A percentile compares a stretch with the other conserved stretches of the same genome.
Conservation (phyloP, 2,113 vertebrate species). For the Chloroceryle aenea region DNA sequence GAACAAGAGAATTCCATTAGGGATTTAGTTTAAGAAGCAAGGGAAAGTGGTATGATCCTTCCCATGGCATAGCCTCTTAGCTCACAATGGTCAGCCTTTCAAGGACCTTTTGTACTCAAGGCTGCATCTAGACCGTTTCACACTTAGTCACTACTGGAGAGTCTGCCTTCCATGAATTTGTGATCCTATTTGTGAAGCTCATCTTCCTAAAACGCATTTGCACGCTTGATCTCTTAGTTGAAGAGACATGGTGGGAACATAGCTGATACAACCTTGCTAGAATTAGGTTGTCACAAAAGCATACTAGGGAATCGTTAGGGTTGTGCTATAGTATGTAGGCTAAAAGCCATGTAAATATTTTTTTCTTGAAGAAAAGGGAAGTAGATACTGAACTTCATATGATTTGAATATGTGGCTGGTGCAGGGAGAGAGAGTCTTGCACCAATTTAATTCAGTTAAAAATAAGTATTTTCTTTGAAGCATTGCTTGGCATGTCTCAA, state of each 20-base stretch:
- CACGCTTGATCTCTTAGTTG: not conserved
- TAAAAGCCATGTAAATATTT: not conserved
- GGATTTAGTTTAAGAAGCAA: not conserved
- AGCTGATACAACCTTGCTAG: not conserved
- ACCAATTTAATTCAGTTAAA: not conserved
- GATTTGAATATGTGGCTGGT: not conserved
- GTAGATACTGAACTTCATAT: not conserved
- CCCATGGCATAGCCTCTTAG: not conserved
- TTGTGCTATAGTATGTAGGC: not conserved
- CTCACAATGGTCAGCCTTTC: rapidly evolving
- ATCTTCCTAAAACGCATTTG: not conserved
- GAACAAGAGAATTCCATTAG: not conserved
- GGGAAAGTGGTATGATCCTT: not conserved
- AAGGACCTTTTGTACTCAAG: not conserved
- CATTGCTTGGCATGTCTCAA: not conserved
- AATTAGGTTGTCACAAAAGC: not conserved
- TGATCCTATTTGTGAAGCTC: not conserved
- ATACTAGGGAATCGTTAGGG: not conserved
- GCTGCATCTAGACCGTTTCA: not conserved
- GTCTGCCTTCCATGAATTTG: not conserved
- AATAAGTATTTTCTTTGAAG: slow-evolving; percentile 18
- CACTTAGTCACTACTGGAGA: not conserved
- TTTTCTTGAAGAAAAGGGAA: not conserved
- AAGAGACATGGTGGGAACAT: not conserved
- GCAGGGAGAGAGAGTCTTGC: not conserved